Base-by-base conservation (phyloP, 2,797 vertebrate species). In the Enteromius argenteus region DNA sequence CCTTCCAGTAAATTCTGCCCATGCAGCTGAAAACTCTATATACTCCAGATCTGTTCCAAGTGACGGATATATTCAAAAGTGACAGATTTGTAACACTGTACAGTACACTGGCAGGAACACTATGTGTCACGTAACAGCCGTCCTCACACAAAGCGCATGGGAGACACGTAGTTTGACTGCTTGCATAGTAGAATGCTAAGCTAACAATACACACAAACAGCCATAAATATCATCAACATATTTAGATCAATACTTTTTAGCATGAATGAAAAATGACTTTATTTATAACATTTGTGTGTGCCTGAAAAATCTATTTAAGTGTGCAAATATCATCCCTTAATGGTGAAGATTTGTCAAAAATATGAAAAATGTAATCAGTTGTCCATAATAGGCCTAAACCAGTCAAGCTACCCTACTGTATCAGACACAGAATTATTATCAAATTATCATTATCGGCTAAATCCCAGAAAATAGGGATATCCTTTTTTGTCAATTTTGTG, bases 1-100 rank as follows among this genome's bases (percentile, higher is more conserved):
- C 27, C 62, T 81, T 71, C 71, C 62, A 85, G 69, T 66, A 85
- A 74, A 46, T 64, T 49, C 76, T 73, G 51, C 58, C 58, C 39
- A 69, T 66, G 71, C 30, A 49, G 69, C 64, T 60, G 64, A 69
- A 78, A 71, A 82, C 49, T 46, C 69, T 73, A 64, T 60, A 72
- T 30, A 23, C 27, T 74, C 15, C 23, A 51, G 64, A 53, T 80
- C 46, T 80, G 64, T 80, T 80, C 23, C 62, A 39, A 79, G 39
- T 32, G 60, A 66, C 11, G 2, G 60, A 67, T 79, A 66, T 66
- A 66, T 35, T 66, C 27, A 79, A 46, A 44, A 78, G 23, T 32
- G 27, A 35, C 77, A 32, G 42, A 67, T 79, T 79, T 79, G 19
- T 27, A 66, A 79, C 30, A 64, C 11, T 23, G 77, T n/a, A 79